A percentile compares a stretch with the other conserved stretches of the same genome.
Evolutionary conservation across 2,113 vertebrate species (phyloP).

Genomic region (Semnornis frantzii): DNA sequence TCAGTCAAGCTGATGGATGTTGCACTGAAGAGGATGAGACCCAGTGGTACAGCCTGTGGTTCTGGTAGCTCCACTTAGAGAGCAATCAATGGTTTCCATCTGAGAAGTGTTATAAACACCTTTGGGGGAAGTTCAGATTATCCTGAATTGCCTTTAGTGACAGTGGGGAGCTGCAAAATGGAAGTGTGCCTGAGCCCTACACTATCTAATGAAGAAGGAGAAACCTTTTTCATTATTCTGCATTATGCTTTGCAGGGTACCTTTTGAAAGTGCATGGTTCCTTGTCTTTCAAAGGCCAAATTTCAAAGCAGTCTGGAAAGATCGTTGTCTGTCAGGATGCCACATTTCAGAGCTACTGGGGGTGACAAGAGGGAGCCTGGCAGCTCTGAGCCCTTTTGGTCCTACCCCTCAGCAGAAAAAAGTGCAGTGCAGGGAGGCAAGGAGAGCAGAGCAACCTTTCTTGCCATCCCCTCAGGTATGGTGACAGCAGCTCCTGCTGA

Average conservation of each 20-base stretch:
- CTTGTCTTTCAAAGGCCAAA: not conserved
- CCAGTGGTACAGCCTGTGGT: not conserved
- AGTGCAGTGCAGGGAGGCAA: fast-evolving
- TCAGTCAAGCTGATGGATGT: not conserved
- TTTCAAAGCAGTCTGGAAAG: not conserved
- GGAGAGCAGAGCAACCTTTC: not conserved
- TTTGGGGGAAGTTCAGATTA: not conserved
- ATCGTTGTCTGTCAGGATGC: not conserved
- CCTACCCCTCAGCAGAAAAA: not conserved
- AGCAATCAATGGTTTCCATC: not conserved
- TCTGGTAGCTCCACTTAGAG: not conserved
- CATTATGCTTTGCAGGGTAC: not conserved
- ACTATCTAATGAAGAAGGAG: not conserved
- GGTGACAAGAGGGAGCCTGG: not conserved
- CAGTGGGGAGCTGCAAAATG: not conserved
- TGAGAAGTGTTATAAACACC: not conserved
- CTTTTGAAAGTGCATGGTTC: not conserved
- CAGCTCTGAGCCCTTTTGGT: not conserved
- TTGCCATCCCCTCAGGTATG: not conserved
- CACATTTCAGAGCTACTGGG: not conserved
- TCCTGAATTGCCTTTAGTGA: not conserved
- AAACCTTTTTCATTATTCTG: not conserved
- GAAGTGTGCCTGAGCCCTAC: not conserved
- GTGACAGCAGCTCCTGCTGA: constrained; percentile 4
- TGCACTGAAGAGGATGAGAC: not conserved